Conservation (phyloP, 1,140 invertebrate genomes). For the Matsumurasca onukii region DNA sequence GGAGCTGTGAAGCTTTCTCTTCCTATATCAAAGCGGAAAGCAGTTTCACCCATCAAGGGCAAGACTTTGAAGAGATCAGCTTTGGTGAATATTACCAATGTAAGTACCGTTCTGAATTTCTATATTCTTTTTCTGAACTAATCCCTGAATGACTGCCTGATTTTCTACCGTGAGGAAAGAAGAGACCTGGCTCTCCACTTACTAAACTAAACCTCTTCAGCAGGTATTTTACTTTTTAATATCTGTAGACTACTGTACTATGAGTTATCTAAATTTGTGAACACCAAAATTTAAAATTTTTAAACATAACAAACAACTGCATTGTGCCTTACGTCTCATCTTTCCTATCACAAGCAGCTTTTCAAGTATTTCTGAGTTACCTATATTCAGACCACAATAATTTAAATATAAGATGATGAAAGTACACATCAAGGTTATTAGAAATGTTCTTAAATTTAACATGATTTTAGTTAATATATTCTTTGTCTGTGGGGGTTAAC, state of each 20-base stretch:
- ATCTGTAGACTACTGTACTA: too few species aligned
- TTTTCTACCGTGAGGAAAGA: background rate
- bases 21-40: conserved; percentile 51
- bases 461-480: background rate
- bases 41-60: conserved; percentile 52
- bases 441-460: background rate
- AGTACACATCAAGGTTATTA: background rate
- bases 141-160: background rate
- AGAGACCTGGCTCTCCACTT: background rate
- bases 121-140: background rate
- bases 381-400: background rate
- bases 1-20: conserved; percentile 14
- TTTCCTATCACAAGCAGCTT: too few species aligned
- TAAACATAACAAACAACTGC: too few species aligned
- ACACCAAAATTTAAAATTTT: too few species aligned
- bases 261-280: too few species aligned
- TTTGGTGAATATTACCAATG: conserved; percentile 77
- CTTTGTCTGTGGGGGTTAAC: conserved; percentile 23
- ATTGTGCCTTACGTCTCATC: too few species aligned
- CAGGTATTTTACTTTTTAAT: background rate
- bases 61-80: conserved; percentile 64
- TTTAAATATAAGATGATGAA: background rate
- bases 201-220: background rate
- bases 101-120: conserved; percentile 44
- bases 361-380: background rate